phyloP scores from a whole-genome alignment of 2,797 vertebrate species.

The Propithecus deckenii region DNA sequence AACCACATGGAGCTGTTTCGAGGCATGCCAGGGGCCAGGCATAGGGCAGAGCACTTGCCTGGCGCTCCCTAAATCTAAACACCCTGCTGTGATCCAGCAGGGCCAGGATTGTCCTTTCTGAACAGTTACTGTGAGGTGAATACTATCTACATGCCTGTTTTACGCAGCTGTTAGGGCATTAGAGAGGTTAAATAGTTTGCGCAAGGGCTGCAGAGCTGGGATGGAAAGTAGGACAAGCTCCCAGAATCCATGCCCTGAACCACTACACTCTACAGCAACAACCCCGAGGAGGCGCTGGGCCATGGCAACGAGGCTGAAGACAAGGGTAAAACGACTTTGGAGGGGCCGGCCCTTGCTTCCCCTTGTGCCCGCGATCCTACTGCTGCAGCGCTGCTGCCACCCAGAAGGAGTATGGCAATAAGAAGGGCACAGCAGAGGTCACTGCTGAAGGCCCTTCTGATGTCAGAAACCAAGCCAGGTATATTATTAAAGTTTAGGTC shows the following conservation, averaged over 20 bases:
- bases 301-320: neutral
- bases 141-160: neutral
- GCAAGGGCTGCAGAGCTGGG: neutral
- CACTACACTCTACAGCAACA: neutral
- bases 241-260: neutral
- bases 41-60: neutral
- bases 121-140: neutral
- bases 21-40: neutral
- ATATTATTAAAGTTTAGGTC: neutral
- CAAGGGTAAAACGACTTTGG: neutral
- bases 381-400: neutral
- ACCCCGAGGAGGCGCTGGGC: neutral
- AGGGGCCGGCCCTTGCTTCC: neutral
- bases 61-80: neutral
- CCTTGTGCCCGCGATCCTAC: neutral
- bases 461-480: neutral
- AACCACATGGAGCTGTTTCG: neutral
- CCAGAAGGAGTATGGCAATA: neutral
- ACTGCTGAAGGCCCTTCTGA: neutral
- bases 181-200: neutral
- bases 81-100: neutral
- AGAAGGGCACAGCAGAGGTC: neutral
- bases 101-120: neutral
- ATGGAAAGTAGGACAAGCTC: neutral
- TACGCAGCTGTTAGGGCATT: neutral